Evolutionary conservation across 53 echinoderm and acorn worm species (phyloP).

Genomic region (Glandiceps talaboti): DNA sequence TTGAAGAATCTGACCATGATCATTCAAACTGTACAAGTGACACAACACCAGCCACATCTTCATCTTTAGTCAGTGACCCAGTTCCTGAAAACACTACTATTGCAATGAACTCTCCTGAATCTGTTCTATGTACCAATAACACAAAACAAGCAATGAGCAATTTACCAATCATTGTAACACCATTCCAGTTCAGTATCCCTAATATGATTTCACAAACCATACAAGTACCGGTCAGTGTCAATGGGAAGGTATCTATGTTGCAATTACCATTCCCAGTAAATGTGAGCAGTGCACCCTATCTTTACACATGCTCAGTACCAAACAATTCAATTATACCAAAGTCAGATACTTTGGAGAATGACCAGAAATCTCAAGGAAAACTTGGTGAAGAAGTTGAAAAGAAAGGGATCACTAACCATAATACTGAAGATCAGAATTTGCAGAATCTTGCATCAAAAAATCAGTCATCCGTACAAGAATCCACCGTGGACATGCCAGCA

Average conservation of each 20-base stretch:
- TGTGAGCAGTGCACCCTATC: background rate
- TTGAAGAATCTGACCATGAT: too few relatives aligned
- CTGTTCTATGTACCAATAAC: too few relatives aligned
- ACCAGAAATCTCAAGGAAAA: too few relatives aligned
- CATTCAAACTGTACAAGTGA: background rate
- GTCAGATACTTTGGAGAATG: too few relatives aligned
- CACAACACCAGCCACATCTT: background rate
- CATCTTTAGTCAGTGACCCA: background rate
- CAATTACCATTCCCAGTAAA: background rate
- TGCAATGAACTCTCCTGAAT: background rate
- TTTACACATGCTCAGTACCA: background rate
- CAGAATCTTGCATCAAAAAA: too few relatives aligned
- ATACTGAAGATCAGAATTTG: too few relatives aligned
- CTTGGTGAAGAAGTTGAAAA: too few relatives aligned
- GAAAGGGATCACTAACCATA: too few relatives aligned
- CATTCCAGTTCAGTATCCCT: background rate
- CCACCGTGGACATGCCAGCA: too few relatives aligned
- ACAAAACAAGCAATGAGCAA: background rate
- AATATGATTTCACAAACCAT: background rate
- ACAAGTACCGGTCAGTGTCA: background rate
- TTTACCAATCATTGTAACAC: background rate
- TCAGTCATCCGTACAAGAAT: too few relatives aligned
- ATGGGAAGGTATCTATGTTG: background rate
- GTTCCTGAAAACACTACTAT: background rate
- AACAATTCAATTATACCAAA: too few relatives aligned